These are phyloP conservation scores for Prietella phreatophila DNA, from an alignment of 2,113 vertebrate genomes.

Conservation along the genomic window DNA sequence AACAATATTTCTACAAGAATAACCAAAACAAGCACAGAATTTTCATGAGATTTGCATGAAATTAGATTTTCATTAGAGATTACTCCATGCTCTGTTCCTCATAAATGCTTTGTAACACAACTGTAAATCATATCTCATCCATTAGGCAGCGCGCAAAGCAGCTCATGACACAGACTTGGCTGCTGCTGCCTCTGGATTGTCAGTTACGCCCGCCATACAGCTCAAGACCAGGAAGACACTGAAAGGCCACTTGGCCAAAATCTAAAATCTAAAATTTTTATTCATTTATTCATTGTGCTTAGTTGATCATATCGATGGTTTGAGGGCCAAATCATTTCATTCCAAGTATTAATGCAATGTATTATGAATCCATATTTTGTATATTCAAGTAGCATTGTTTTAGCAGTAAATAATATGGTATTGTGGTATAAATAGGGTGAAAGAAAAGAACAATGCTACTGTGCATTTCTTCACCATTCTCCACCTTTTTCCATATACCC, in stretches of 20 bases:
- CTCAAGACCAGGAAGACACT: constrained; percentile 75
- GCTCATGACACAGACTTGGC: constrained; percentile 67
- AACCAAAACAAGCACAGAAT: neutral
- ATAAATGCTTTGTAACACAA: neutral
- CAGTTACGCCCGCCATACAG: constrained; percentile 68
- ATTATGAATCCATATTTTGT: neutral
- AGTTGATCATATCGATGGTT: neutral
- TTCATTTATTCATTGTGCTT: neutral
- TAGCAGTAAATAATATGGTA: neutral
- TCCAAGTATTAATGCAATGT: neutral
- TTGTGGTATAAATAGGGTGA: neutral
- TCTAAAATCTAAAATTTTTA: constrained; percentile 58
- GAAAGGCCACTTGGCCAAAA: constrained; percentile 80
- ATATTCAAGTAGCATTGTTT: neutral
- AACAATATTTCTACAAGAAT: neutral
- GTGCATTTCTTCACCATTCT: neutral
- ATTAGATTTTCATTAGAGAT: neutral
- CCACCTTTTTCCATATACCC: neutral
- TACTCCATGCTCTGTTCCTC: neutral
- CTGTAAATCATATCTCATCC: neutral
- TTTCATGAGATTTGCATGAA: neutral
- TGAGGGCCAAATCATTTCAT: neutral
- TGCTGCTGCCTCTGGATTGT: constrained; percentile 55
- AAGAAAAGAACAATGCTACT: neutral
- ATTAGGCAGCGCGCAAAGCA: constrained; percentile 70